phyloP scores from a whole-genome alignment of 2,797 vertebrate species.

The Tinamus major region DNA sequence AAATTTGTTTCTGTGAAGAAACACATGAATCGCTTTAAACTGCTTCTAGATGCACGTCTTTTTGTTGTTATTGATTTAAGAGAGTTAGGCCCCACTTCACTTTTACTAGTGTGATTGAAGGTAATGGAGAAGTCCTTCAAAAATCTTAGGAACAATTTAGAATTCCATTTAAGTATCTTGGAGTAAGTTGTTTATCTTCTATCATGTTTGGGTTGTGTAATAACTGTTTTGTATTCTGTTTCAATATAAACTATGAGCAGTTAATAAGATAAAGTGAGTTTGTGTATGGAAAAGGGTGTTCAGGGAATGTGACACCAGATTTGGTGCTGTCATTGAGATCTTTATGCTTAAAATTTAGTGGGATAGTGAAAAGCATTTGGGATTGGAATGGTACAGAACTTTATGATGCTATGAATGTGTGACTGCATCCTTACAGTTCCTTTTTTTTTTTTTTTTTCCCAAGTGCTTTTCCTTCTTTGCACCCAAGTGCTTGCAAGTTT shows the following conservation, averaged over 20 bases:
- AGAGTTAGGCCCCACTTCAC: neutral
- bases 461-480: no score
- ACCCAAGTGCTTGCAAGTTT: neutral
- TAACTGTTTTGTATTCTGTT: neutral
- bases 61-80: neutral
- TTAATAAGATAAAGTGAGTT: neutral
- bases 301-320: neutral
- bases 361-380: neutral
- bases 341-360: neutral
- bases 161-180: neutral
- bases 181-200: neutral
- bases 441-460: neutral
- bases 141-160: neutral
- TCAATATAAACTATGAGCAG: neutral
- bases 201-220: neutral
- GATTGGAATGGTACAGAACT: neutral
- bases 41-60: neutral
- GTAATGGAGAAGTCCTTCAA: neutral
- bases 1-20: neutral
- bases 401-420: neutral
- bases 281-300: neutral
- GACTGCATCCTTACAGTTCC: neutral
- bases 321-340: neutral
- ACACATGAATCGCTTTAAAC: neutral
- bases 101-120: neutral